These are phyloP conservation scores for Otolemur crassicaudatus DNA, from an alignment of 2,797 vertebrate species.

Conservation along the genomic window DNA sequence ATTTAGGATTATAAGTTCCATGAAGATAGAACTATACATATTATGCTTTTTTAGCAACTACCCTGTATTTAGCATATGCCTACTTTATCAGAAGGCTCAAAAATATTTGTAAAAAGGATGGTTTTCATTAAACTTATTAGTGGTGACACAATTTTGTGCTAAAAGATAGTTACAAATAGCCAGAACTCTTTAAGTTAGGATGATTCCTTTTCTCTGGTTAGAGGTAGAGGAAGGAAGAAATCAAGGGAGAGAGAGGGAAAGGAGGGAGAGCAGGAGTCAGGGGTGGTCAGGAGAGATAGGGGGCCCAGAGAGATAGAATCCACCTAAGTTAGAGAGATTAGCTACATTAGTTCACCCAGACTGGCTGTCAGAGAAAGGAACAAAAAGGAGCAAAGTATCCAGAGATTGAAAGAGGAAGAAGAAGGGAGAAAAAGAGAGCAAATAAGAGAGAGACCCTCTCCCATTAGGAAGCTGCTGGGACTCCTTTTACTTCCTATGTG, in stretches of 20 bases:
- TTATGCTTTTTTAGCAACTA: neutral
- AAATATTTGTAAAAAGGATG: neutral
- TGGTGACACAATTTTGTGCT: neutral
- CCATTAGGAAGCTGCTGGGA: neutral
- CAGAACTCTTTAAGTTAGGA: neutral
- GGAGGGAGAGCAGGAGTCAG: neutral
- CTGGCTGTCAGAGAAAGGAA: neutral
- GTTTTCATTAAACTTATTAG: conserved; percentile 2
- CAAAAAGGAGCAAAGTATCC: neutral
- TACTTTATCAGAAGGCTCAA: neutral
- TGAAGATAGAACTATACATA: neutral
- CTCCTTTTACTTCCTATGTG: neutral
- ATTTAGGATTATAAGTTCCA: neutral
- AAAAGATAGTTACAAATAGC: neutral
- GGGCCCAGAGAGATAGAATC: neutral
- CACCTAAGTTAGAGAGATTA: neutral
- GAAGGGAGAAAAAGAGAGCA: neutral
- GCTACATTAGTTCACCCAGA: neutral
- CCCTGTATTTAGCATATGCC: neutral
- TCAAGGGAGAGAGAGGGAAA: neutral
- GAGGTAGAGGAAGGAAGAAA: neutral
- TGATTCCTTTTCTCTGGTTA: neutral
- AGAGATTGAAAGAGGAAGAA: neutral
- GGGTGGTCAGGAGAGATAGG: neutral
- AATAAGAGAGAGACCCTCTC: neutral